Evolutionary conservation across 2,888 invertebrate genomes (phyloP).

Genomic region (Sarcophaga subvicina): DNA sequence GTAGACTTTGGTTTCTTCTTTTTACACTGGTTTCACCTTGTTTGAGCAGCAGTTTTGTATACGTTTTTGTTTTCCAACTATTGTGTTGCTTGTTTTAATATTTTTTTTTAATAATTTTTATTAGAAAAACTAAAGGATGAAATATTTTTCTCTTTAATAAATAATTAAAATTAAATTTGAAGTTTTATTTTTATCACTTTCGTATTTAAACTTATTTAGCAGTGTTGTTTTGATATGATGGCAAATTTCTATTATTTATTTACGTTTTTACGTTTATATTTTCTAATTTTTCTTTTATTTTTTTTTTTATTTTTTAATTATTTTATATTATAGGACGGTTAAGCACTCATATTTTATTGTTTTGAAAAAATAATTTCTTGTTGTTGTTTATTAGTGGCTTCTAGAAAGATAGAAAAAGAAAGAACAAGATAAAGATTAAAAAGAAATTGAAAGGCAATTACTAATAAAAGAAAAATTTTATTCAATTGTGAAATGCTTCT

Average conservation of each 20-base stretch:
- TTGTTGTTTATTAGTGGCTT: conserved; percentile 27
- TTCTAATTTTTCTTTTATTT: neutral
- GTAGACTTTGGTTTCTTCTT: neutral
- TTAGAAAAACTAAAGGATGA: neutral
- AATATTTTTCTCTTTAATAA: conserved; percentile 30
- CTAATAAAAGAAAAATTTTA: conserved; percentile 1
- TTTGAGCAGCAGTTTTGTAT: conserved; percentile 51
- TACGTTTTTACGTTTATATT: neutral
- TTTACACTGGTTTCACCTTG: neutral
- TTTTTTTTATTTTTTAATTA: conserved; percentile 31
- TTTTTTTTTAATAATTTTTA: conserved; percentile 21
- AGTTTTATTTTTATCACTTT: conserved; percentile 48
- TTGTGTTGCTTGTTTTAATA: conserved; percentile 8
- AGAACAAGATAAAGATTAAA: neutral
- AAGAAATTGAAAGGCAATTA: neutral
- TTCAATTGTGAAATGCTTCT: neutral
- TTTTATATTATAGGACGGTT: conserved; percentile 74
- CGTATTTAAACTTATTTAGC: conserved; percentile 55
- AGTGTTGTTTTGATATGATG: conserved; percentile 55
- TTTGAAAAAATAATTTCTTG: neutral
- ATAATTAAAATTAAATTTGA: neutral
- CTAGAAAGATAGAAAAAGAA: conserved; percentile 39
- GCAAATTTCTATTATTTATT: conserved; percentile 56
- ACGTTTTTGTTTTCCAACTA: neutral
- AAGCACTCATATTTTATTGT: conserved; percentile 70